phyloP scores from a whole-genome alignment of 2,113 vertebrate genomes.

The Indri indri region DNA sequence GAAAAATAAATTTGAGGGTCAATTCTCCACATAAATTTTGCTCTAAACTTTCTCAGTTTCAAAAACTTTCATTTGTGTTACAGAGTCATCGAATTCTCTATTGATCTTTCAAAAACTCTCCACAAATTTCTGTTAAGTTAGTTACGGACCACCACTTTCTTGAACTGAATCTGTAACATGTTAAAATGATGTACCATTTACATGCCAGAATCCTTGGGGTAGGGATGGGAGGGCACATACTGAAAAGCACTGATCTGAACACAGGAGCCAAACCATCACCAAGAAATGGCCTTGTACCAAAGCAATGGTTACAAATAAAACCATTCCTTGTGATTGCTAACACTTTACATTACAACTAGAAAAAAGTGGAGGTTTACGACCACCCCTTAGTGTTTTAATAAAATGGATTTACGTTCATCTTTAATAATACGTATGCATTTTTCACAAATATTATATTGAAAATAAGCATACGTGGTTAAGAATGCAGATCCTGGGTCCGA shows the following conservation, averaged over 20 bases:
- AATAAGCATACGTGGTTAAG: neutral
- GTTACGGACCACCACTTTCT: neutral
- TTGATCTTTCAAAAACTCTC: slow-evolving; percentile 4
- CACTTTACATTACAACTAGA: neutral
- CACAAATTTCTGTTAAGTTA: slow-evolving; percentile 9
- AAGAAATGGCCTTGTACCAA: neutral
- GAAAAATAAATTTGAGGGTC: slow-evolving; percentile 1
- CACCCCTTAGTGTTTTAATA: neutral
- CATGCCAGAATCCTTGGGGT: neutral
- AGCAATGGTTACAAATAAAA: slow-evolving; percentile 33
- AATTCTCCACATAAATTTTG: slow-evolving; percentile 8
- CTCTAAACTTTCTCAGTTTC: neutral
- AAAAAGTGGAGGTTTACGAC: neutral
- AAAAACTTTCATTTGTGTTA: slow-evolving; percentile 14
- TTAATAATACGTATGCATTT: neutral
- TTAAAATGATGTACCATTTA: slow-evolving; percentile 13
- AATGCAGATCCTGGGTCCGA: neutral
- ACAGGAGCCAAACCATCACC: neutral
- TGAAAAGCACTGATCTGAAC: neutral
- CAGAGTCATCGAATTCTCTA: neutral
- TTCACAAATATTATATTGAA: neutral
- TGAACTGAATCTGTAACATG: neutral
- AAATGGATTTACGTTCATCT: neutral
- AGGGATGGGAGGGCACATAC: neutral
- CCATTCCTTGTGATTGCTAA: neutral